Evolutionary conservation across 2,888 invertebrate genomes (phyloP).

Genomic region (Saturnia japonica): DNA sequence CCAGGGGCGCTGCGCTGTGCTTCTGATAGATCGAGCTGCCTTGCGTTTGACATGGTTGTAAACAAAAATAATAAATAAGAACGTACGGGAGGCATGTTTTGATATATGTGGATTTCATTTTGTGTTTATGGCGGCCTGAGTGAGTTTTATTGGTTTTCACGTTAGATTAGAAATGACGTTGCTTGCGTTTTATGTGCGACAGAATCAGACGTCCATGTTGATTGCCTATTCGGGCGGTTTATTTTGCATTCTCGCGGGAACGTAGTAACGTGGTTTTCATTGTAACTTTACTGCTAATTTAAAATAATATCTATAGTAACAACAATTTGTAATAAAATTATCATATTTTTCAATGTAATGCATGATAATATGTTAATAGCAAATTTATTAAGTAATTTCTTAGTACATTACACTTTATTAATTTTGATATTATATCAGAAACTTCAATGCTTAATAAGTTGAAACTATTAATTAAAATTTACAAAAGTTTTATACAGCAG

Average conservation of each 20-base stretch:
- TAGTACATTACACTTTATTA: no score
- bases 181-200: slow-evolving; percentile 42
- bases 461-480: slow-evolving; percentile 8
- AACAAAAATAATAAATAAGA: slow-evolving; percentile 75
- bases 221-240: slow-evolving; percentile 43
- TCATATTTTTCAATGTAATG: background rate
- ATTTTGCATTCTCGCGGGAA: slow-evolving; percentile 26
- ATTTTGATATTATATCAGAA: no score
- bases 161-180: slow-evolving; percentile 59
- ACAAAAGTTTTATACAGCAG: slow-evolving; percentile 15
- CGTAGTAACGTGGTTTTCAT: slow-evolving; percentile 11
- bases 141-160: slow-evolving; percentile 65
- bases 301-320: slow-evolving; percentile 16
- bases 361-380: background rate
- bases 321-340: background rate
- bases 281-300: slow-evolving; percentile 20
- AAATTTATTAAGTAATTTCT: background rate
- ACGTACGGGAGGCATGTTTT: slow-evolving; percentile 55
- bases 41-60: slow-evolving; percentile 70
- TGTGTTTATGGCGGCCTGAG: slow-evolving; percentile 47
- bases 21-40: slow-evolving; percentile 64
- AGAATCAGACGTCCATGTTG: slow-evolving; percentile 45
- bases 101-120: slow-evolving; percentile 62
- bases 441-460: background rate
- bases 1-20: slow-evolving; percentile 55